These are phyloP conservation scores for Leptinotarsa defecta DNA, from an alignment of 1,140 invertebrate species.

Conservation along the genomic window DNA sequence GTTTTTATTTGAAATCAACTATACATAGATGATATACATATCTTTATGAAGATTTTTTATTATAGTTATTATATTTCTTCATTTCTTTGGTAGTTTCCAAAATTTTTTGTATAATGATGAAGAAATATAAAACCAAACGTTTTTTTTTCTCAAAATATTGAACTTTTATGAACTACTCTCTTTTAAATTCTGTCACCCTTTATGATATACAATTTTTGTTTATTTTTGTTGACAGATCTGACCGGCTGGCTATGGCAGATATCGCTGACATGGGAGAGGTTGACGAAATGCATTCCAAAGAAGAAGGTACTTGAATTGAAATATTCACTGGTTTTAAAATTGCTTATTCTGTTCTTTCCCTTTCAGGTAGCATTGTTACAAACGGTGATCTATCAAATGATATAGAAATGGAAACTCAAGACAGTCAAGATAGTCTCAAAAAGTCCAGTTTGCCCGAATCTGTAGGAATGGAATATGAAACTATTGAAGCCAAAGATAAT, in stretches of 20 bases:
- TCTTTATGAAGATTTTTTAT: no score
- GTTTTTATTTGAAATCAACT: no score
- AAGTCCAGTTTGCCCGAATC: slow-evolving; percentile 28
- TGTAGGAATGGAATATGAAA: slow-evolving; percentile 36
- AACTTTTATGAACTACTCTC: no score
- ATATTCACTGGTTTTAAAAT: not conserved
- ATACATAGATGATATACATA: no score
- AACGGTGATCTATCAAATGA: slow-evolving; percentile 57
- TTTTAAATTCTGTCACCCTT: no score
- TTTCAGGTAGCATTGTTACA: slow-evolving; percentile 50
- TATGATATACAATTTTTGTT: no score
- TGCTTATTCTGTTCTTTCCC: slow-evolving; percentile 24
- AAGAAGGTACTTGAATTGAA: slow-evolving; percentile 45
- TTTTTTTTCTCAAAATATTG: no score
- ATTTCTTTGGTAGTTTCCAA: no score
- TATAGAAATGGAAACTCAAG: slow-evolving; percentile 41
- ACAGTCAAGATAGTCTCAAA: slow-evolving; percentile 37
- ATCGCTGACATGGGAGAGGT: slow-evolving; percentile 54
- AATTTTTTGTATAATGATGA: no score
- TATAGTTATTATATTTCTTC: no score
- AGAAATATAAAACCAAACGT: no score
- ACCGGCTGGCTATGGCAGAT: slow-evolving; percentile 51
- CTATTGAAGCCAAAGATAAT: slow-evolving; percentile 28
- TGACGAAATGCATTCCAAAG: slow-evolving; percentile 54
- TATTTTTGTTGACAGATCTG: not conserved